These are phyloP conservation scores for Megastigmus dorsalis DNA, from an alignment of 2,888 invertebrate genomes.

Conservation along the genomic window DNA sequence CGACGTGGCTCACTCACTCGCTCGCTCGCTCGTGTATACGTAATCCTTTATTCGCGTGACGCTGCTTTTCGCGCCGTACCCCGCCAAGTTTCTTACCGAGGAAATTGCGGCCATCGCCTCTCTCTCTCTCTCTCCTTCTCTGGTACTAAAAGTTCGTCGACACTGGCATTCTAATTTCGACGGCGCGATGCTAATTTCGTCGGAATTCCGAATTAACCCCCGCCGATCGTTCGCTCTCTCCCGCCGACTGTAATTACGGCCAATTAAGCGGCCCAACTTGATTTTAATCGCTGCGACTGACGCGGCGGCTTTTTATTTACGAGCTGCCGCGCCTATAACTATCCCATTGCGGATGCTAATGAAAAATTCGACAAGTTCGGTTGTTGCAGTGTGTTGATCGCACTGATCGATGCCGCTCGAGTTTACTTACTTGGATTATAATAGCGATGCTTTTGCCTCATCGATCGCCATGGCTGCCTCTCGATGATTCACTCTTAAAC, in stretches of 20 bases:
- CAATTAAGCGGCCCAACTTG: slow-evolving; percentile 25
- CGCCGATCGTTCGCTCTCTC: background rate
- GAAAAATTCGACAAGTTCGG: too few relatives aligned
- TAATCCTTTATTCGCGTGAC: slow-evolving; percentile 23
- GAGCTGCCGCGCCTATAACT: too few relatives aligned
- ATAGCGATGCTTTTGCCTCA: too few relatives aligned
- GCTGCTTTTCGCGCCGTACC: background rate
- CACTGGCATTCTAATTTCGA: slow-evolving; percentile 14
- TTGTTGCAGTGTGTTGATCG: too few relatives aligned
- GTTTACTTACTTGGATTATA: too few relatives aligned
- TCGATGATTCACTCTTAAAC: too few relatives aligned
- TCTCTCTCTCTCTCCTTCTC: background rate
- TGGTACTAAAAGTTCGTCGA: slow-evolving; percentile 11
- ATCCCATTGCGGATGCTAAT: too few relatives aligned
- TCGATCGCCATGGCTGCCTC: too few relatives aligned
- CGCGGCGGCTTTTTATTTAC: background rate
- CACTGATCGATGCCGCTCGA: too few relatives aligned
- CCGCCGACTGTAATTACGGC: slow-evolving; percentile 4
- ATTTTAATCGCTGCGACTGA: slow-evolving; percentile 10
- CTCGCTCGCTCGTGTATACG: background rate
- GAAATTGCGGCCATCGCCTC: too few relatives aligned
- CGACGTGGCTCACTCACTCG: background rate
- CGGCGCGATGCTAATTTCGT: slow-evolving; percentile 22
- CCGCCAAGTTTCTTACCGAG: background rate
- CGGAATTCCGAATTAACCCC: slow-evolving; percentile 31